phyloP scores from a whole-genome alignment of 2,888 invertebrate species.

The Tachina fera region DNA sequence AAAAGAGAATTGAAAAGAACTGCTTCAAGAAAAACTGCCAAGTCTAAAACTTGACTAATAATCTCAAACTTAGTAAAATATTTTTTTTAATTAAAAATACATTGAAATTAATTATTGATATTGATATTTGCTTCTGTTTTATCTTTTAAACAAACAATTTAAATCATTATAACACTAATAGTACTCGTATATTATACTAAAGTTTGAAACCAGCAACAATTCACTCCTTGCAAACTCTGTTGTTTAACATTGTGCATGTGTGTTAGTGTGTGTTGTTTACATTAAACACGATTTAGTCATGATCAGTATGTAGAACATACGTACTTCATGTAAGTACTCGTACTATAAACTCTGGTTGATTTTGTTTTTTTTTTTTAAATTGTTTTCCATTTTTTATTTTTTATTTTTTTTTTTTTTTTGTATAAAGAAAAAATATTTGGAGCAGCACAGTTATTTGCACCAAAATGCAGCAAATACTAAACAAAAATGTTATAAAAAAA shows the following conservation, averaged over 20 bases:
- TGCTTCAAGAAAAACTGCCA: too few species aligned
- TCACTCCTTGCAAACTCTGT: constrained; percentile 19
- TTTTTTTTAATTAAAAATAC: too few species aligned
- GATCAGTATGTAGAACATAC: constrained; percentile 31
- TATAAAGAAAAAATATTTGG: constrained; percentile 51
- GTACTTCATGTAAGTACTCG: constrained; percentile 29
- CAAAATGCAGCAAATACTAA: constrained; percentile 47
- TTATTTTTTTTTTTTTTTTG: constrained; percentile 26
- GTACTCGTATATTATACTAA: too few species aligned
- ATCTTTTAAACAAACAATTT: too few species aligned
- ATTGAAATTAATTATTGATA: too few species aligned
- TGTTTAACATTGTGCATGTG: not conserved
- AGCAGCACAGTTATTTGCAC: constrained; percentile 66
- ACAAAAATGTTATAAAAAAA: constrained; percentile 25
- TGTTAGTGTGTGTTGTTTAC: not conserved
- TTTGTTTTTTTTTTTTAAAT: constrained; percentile 1
- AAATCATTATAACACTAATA: too few species aligned
- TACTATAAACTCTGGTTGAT: constrained; percentile 36
- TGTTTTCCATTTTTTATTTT: constrained; percentile 21
- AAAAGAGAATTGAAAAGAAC: too few species aligned
- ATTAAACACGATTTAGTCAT: constrained; percentile 48
- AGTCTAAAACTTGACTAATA: too few species aligned
- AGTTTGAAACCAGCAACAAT: too few species aligned
- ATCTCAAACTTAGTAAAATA: too few species aligned
- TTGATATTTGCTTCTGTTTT: too few species aligned